phyloP scores from a whole-genome alignment of 2,113 vertebrate genomes.

The Chaetodon trifascialis region DNA sequence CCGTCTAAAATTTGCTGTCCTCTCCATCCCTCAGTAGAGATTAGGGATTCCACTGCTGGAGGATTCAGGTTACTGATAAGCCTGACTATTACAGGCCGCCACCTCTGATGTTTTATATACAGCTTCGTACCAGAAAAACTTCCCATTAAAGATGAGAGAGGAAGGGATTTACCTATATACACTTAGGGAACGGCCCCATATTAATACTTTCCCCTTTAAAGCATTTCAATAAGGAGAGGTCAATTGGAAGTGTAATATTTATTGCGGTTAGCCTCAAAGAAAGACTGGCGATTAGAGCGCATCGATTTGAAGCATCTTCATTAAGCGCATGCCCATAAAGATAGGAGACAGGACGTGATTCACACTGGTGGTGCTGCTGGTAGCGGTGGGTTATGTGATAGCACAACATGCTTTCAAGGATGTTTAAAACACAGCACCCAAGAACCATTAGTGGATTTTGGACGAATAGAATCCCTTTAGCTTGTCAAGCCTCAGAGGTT shows the following conservation, averaged over 20 bases:
- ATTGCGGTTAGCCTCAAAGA: background rate
- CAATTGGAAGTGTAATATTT: background rate
- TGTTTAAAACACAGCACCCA: background rate
- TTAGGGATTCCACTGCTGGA: slow-evolving; percentile 35
- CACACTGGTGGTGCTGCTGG: background rate
- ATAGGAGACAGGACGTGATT: background rate
- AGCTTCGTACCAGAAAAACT: background rate
- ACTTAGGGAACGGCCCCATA: background rate
- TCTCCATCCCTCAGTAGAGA: slow-evolving; percentile 45
- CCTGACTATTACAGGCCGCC: slow-evolving; percentile 18
- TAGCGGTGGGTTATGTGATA: background rate
- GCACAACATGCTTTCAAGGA: background rate
- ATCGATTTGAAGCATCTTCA: background rate
- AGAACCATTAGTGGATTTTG: background rate
- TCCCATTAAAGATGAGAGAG: slow-evolving; percentile 2
- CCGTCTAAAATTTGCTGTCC: slow-evolving; percentile 22
- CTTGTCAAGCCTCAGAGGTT: background rate
- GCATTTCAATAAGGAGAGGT: background rate
- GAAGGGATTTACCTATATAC: background rate
- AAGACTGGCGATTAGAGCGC: background rate
- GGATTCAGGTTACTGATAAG: slow-evolving; percentile 44
- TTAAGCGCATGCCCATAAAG: background rate
- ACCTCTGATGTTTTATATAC: slow-evolving; percentile 25
- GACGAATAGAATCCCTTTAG: background rate
- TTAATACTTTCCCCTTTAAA: background rate